phyloP scores from a whole-genome alignment of 2,113 vertebrate genomes.

The Pangasianodon hypophthalmus region DNA sequence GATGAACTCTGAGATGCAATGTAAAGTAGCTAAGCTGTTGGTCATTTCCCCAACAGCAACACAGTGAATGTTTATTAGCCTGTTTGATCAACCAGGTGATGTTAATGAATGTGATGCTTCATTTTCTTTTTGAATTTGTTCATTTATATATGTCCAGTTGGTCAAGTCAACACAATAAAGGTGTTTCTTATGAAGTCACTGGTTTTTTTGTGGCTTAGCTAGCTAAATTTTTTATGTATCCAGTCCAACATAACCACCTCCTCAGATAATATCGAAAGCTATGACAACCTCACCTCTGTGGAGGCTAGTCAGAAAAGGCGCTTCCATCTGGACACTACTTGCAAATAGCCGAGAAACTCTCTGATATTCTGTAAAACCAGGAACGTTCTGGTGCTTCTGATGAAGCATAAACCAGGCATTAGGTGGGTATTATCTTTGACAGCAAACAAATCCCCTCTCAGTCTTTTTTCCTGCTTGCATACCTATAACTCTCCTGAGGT shows the following conservation, averaged over 20 bases:
- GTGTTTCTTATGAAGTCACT: background rate
- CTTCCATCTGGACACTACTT: background rate
- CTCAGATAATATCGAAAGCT: background rate
- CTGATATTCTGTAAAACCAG: background rate
- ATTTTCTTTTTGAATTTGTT: background rate
- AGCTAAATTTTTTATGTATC: background rate
- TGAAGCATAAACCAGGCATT: background rate
- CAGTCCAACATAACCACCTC: background rate
- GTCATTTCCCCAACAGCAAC: background rate
- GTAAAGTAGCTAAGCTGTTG: background rate
- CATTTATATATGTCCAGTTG: background rate
- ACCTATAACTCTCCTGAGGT: constrained; percentile 34
- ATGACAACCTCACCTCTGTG: background rate
- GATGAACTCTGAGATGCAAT: background rate
- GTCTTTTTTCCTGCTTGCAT: background rate
- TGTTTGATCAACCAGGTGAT: background rate
- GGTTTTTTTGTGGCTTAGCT: background rate
- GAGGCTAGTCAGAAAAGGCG: background rate
- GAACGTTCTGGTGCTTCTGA: background rate
- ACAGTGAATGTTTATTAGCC: background rate
- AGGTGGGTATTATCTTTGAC: background rate
- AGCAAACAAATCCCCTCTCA: background rate
- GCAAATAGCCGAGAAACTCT: background rate
- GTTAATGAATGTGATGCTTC: background rate
- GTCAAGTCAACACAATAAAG: background rate